A percentile compares a stretch with the other conserved stretches of the same genome.
These are phyloP conservation scores for Gulo gulo DNA, from an alignment of 2,113 vertebrate genomes.

Conservation along the genomic window DNA sequence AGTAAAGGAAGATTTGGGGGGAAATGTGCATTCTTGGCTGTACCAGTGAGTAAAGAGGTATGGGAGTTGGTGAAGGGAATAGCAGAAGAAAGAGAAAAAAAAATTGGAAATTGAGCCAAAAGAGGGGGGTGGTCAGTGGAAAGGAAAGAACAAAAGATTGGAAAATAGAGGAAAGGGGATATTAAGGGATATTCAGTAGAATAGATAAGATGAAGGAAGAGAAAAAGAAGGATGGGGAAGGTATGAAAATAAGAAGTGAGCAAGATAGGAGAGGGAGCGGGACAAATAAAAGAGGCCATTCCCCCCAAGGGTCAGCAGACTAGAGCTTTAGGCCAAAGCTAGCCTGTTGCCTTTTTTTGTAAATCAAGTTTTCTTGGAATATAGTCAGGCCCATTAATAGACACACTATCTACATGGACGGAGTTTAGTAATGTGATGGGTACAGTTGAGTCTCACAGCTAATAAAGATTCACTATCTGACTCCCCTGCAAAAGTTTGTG, in stretches of 20 bases:
- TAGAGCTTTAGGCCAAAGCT: not conserved
- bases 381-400: not conserved
- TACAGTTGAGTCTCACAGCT: not conserved
- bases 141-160: not conserved
- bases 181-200: not conserved
- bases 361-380: not conserved
- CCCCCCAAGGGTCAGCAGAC: not conserved
- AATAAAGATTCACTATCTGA: conserved; percentile 5
- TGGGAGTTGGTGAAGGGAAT: not conserved
- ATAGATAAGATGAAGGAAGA: not conserved
- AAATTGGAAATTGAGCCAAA: not conserved
- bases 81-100: not conserved
- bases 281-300: not conserved
- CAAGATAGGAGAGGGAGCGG: not conserved
- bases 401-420: not conserved
- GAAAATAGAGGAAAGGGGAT: not conserved
- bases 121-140: not conserved
- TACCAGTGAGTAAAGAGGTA: not conserved
- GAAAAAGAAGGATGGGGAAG: not conserved
- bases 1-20: not conserved
- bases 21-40: not conserved
- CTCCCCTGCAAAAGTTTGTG: not conserved
- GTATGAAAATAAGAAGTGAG: not conserved
- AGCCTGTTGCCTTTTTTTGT: not conserved
- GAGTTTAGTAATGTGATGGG: not conserved